Percentiles rank a stretch among this genome's conserved stretches.
Evolutionary conservation across 2,797 vertebrate genomes (phyloP).

Genomic region (Acanthurus leucopareius): DNA sequence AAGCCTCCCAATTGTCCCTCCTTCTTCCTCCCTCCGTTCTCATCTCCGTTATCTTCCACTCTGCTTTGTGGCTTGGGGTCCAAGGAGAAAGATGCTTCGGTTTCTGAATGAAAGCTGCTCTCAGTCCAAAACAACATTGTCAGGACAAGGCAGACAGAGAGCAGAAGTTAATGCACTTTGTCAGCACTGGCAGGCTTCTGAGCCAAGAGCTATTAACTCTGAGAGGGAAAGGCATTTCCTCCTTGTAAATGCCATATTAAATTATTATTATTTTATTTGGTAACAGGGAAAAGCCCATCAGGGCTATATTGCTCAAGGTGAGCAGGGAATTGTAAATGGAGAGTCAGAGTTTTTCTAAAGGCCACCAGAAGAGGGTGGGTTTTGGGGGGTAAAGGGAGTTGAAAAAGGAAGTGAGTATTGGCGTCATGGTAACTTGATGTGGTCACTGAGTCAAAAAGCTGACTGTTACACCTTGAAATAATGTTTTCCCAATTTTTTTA

Average conservation of each 20-base stretch:
- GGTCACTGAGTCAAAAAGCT: slow-evolving; percentile 32
- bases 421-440: slow-evolving; percentile 48
- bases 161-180: slow-evolving; percentile 89
- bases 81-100: slow-evolving; percentile 72
- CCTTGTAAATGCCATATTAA: slow-evolving; percentile 91
- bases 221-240: slow-evolving; percentile 90
- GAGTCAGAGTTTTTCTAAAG: slow-evolving; percentile 69
- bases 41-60: slow-evolving; percentile 49
- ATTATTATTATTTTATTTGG: slow-evolving; percentile 91
- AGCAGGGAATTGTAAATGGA: slow-evolving; percentile 81
- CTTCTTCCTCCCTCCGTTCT: slow-evolving; percentile 44
- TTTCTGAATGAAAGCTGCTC: slow-evolving; percentile 81
- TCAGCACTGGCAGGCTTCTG: slow-evolving; percentile 84
- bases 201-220: slow-evolving; percentile 89
- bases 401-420: slow-evolving; percentile 45
- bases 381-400: slow-evolving; percentile 25
- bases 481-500: slow-evolving; percentile 17
- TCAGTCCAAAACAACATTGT: slow-evolving; percentile 81
- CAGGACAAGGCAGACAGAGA: slow-evolving; percentile 80
- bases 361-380: slow-evolving; percentile 58
- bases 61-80: slow-evolving; percentile 42
- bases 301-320: slow-evolving; percentile 80
- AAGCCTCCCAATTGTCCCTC: slow-evolving; percentile 29
- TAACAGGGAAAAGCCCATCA: slow-evolving; percentile 88
- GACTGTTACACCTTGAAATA: slow-evolving; percentile 32